Evolutionary conservation across 2,888 invertebrate genomes (phyloP).

Genomic region (Acrobasis suavella): DNA sequence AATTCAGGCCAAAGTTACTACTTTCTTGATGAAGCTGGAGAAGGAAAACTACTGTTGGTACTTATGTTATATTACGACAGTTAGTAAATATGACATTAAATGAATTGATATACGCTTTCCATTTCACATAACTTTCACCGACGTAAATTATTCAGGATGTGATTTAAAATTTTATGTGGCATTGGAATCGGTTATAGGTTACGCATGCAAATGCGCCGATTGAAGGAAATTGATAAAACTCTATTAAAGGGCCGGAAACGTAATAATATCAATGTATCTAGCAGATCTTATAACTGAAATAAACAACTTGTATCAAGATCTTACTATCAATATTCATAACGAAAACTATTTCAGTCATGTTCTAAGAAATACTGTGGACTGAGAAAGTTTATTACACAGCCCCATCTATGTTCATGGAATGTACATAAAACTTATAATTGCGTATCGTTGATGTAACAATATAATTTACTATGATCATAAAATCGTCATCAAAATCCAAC

Average conservation of each 20-base stretch:
- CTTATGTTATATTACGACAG: not conserved
- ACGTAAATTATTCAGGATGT: not conserved
- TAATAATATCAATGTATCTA: not conserved
- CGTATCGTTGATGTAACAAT: not conserved
- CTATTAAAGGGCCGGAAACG: not conserved
- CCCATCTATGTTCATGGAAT: slow-evolving; percentile 3
- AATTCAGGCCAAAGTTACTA: too few relatives aligned
- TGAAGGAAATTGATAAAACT: not conserved
- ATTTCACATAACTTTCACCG: not conserved
- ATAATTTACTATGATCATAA: not conserved
- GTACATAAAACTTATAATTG: not conserved
- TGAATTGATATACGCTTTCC: not conserved
- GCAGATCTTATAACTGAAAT: not conserved
- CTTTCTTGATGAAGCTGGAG: too few relatives aligned
- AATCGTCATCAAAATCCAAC: not conserved
- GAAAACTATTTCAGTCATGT: slow-evolving; percentile 8
- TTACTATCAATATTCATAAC: slow-evolving; percentile 13
- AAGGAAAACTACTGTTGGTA: not conserved
- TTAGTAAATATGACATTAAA: not conserved
- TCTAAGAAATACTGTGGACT: slow-evolving; percentile 6
- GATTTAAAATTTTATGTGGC: not conserved
- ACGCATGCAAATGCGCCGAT: not conserved
- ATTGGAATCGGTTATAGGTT: not conserved
- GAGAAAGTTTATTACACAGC: slow-evolving; percentile 11
- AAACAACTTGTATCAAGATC: slow-evolving; percentile 1